Conservation (phyloP, 2,113 vertebrate species). For the Stigmatopora argus region DNA sequence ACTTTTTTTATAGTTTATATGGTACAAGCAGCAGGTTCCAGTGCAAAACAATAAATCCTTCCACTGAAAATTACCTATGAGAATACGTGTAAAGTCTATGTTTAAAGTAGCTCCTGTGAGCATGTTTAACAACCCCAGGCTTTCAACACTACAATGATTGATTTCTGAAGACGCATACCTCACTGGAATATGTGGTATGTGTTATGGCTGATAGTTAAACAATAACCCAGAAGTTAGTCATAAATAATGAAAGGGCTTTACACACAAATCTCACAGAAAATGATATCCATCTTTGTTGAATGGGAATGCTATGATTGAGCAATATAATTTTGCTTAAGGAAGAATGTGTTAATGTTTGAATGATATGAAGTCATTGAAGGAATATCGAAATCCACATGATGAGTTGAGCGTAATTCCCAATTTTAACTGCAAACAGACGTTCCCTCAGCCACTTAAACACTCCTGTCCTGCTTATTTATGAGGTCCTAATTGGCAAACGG, state of each 20-base stretch:
- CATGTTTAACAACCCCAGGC: not conserved
- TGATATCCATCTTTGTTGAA: slow-evolving; percentile 18
- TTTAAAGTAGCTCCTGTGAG: not conserved
- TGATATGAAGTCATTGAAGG: not conserved
- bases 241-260: not conserved
- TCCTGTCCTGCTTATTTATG: slow-evolving; percentile 29
- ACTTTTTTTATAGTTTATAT: too few species aligned
- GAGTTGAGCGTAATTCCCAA: not conserved
- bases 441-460: slow-evolving; percentile 4
- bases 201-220: not conserved
- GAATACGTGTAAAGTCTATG: not conserved
- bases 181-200: not conserved
- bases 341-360: slow-evolving; percentile 11
- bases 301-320: slow-evolving; percentile 10
- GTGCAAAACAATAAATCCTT: too few species aligned
- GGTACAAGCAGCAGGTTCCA: too few species aligned
- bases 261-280: slow-evolving; percentile 5
- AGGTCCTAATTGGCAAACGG: slow-evolving; percentile 41
- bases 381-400: not conserved
- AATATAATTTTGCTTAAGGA: slow-evolving; percentile 2
- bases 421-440: not conserved
- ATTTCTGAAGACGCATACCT: not conserved
- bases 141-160: not conserved
- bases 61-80: not conserved
- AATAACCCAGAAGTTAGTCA: slow-evolving; percentile 1